Conservation (phyloP, 2,113 vertebrate genomes). For the Poeciliopsis prolifica region DNA sequence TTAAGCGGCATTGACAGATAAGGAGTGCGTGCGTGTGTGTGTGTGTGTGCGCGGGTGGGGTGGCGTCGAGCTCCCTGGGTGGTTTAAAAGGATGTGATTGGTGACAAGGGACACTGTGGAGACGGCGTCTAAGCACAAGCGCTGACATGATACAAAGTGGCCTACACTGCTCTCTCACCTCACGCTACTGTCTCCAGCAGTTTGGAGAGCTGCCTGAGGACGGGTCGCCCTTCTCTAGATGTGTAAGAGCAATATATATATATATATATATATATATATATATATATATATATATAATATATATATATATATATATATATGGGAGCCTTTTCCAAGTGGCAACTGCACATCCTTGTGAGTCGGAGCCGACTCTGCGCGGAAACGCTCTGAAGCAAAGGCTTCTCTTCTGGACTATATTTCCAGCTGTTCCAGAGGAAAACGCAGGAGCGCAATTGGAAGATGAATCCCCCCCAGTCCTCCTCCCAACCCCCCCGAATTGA, state of each 20-base stretch:
- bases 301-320: no score
- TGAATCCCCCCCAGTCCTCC: slow-evolving; percentile 71
- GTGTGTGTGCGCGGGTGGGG: slow-evolving; percentile 49
- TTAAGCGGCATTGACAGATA: slow-evolving; percentile 87
- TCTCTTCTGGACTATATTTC: slow-evolving; percentile 84
- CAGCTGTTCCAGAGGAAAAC: slow-evolving; percentile 84
- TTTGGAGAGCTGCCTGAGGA: slow-evolving; percentile 61
- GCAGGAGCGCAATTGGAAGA: slow-evolving; percentile 81
- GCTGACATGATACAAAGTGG: slow-evolving; percentile 79
- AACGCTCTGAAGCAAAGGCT: slow-evolving; percentile 83
- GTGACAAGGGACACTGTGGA: slow-evolving; percentile 74
- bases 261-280: no score
- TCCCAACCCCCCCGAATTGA: slow-evolving; percentile 61
- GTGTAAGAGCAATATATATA: slow-evolving; percentile 17
- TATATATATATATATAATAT: no score
- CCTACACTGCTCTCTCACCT: slow-evolving; percentile 71
- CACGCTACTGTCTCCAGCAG: slow-evolving; percentile 67
- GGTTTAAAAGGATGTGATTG: slow-evolving; percentile 78
- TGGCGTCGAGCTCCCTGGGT: slow-evolving; percentile 69
- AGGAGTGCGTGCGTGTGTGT: slow-evolving; percentile 61
- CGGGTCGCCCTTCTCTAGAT: slow-evolving; percentile 49
- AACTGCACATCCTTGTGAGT: slow-evolving; percentile 2
- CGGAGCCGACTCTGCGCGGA: slow-evolving; percentile 1
- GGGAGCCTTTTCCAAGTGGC: slow-evolving; percentile 28
- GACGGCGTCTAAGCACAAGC: slow-evolving; percentile 67